Evolutionary conservation across 2,113 vertebrate genomes (phyloP).

Genomic region (Leiothrix lutea): DNA sequence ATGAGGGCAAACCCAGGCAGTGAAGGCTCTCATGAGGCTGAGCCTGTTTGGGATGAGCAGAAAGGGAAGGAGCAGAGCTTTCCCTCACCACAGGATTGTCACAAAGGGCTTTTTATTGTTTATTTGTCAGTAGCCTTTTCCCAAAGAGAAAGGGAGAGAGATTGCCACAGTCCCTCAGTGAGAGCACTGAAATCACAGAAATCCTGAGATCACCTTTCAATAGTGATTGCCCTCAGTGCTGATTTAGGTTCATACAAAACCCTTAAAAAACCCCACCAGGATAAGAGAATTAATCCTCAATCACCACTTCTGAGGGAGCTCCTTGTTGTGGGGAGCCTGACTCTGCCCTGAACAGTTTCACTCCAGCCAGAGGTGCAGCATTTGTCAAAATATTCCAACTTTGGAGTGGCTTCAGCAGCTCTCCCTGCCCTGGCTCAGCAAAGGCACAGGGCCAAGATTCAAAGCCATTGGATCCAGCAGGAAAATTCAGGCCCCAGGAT

Average conservation of each 20-base stretch:
- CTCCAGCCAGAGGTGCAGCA: neutral
- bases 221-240: neutral
- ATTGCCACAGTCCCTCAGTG: neutral
- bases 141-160: neutral
- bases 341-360: neutral
- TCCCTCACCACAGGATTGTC: neutral
- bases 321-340: neutral
- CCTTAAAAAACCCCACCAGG: neutral
- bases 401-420: neutral
- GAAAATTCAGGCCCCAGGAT: neutral
- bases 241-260: neutral
- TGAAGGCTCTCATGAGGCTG: neutral
- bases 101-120: neutral
- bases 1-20: neutral
- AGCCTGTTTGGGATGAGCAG: neutral
- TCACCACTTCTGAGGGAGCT: neutral
- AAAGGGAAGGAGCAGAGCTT: neutral
- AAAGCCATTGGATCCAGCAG: accelerated
- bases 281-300: neutral
- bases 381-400: neutral
- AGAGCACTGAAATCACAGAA: neutral
- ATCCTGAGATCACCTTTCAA: neutral
- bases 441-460: accelerated
- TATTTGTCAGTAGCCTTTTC: neutral
- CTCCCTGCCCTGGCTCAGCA: neutral